A percentile compares a stretch with the other conserved stretches of the same genome.
phyloP scores from a whole-genome alignment of 2,888 invertebrate species.

The Parasteatoda lunata region DNA sequence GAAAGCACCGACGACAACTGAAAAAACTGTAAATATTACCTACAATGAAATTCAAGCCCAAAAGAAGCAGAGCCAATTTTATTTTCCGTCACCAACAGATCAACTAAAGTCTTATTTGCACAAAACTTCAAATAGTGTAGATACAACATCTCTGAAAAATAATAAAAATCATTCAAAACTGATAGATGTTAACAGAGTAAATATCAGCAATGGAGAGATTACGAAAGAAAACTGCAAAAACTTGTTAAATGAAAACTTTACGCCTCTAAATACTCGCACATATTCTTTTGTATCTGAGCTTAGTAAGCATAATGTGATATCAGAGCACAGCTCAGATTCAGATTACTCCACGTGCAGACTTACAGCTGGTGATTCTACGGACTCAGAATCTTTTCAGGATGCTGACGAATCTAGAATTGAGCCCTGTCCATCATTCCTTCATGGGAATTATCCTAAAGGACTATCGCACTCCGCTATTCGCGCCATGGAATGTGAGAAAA shows the following conservation, averaged over 20 bases:
- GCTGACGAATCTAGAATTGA: slow-evolving; percentile 35
- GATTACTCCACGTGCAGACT: slow-evolving; percentile 58
- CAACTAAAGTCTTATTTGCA: slow-evolving; percentile 45
- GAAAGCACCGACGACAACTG: neutral
- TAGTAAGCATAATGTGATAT: slow-evolving; percentile 23
- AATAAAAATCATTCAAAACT: slow-evolving; percentile 2
- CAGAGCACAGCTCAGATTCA: slow-evolving; percentile 59
- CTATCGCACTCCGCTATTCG: neutral
- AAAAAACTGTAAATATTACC: slow-evolving; percentile 11
- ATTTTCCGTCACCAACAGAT: slow-evolving; percentile 33
- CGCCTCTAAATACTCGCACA: slow-evolving; percentile 44
- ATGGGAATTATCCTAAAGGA: slow-evolving; percentile 28
- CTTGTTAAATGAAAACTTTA: slow-evolving; percentile 31
- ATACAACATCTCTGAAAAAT: neutral
- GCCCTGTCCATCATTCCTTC: slow-evolving; percentile 54
- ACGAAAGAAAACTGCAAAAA: slow-evolving; percentile 14
- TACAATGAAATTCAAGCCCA: slow-evolving; percentile 59
- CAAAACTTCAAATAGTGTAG: neutral
- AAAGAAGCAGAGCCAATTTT: slow-evolving; percentile 51
- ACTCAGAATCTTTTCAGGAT: slow-evolving; percentile 63
- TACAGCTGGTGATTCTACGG: slow-evolving; percentile 59
- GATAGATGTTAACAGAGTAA: neutral
- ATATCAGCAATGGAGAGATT: slow-evolving; percentile 14
- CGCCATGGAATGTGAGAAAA: slow-evolving; percentile 27
- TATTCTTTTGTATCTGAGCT: slow-evolving; percentile 56